phyloP scores from a whole-genome alignment of 2,113 vertebrate species.

The Carassius gibelio region DNA sequence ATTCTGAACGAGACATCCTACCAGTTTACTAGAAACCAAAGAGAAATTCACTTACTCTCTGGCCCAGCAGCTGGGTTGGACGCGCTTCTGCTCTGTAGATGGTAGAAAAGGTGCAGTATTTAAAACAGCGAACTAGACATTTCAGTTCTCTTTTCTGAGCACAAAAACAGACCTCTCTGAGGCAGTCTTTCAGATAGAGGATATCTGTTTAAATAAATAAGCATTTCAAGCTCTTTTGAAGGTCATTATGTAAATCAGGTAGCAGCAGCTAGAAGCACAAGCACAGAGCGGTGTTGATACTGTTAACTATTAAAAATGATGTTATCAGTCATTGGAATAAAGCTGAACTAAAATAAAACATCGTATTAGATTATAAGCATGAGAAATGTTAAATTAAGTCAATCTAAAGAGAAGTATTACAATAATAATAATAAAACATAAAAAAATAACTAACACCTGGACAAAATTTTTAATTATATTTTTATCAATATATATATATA shows the following conservation, averaged over 20 bases:
- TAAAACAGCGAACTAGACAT: not conserved
- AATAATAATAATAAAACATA: no score
- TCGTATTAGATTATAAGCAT: not conserved
- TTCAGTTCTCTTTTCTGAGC: slow-evolving; percentile 30
- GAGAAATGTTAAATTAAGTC: not conserved
- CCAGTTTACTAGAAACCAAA: not conserved
- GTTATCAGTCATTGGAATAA: not conserved
- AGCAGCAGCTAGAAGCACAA: not conserved
- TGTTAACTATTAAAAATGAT: not conserved
- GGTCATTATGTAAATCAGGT: slow-evolving; percentile 56
- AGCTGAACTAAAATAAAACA: not conserved
- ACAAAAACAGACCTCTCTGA: not conserved
- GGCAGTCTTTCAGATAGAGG: not conserved
- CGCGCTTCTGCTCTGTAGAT: slow-evolving; percentile 48
- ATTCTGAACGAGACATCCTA: not conserved
- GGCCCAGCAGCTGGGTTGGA: not conserved
- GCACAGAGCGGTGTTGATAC: not conserved
- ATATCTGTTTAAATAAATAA: slow-evolving; percentile 19
- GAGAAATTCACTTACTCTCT: slow-evolving; percentile 52
- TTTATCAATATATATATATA: not conserved
- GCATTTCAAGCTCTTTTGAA: slow-evolving; percentile 47
- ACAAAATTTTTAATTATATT: not conserved
- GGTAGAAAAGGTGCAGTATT: not conserved
- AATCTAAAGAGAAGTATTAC: no score
- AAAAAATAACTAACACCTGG: no score